Evolutionary conservation across 2,888 invertebrate genomes (phyloP).

Genomic region (Melieria omissa): DNA sequence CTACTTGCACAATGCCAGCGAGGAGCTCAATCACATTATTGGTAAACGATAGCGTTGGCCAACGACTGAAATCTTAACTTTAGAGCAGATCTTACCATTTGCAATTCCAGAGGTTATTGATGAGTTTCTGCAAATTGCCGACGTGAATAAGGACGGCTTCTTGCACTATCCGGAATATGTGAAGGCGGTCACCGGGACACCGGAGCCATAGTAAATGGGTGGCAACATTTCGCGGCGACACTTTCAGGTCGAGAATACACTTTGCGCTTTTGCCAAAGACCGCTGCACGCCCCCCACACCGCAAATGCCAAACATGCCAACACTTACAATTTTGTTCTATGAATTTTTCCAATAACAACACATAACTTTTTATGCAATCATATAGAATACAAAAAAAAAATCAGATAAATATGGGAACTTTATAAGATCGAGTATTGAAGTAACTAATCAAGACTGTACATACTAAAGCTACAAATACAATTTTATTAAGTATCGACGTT

Average conservation of each 20-base stretch:
- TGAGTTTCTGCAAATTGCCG: constrained; percentile 83
- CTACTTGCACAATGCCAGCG: constrained; percentile 57
- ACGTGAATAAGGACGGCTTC: constrained; percentile 86
- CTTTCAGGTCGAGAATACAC: too few relatives aligned
- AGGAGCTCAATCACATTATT: constrained; percentile 63
- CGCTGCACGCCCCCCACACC: too few relatives aligned
- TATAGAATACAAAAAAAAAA: too few relatives aligned
- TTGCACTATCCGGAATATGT: constrained; percentile 86
- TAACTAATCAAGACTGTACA: constrained; percentile 41
- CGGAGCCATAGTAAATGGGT: constrained; percentile 17
- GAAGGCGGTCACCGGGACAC: constrained; percentile 56
- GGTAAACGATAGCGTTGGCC: constrained; percentile 47
- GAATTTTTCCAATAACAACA: too few relatives aligned
- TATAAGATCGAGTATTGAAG: neutral
- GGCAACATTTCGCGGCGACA: too few relatives aligned
- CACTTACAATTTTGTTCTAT: too few relatives aligned
- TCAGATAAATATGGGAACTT: too few relatives aligned
- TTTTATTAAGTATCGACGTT: constrained; percentile 19
- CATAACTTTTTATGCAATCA: too few relatives aligned
- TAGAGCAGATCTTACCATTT: constrained; percentile 25
- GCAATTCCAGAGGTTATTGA: constrained; percentile 82
- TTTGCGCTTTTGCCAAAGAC: too few relatives aligned
- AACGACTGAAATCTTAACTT: constrained; percentile 24
- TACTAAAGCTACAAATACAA: constrained; percentile 18
- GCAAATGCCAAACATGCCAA: too few relatives aligned